Evolutionary conservation across 2,797 vertebrate species (phyloP), one percentile per base, ranked within the genome.

Genomic region (Harpagifer antarcticus): DNA sequence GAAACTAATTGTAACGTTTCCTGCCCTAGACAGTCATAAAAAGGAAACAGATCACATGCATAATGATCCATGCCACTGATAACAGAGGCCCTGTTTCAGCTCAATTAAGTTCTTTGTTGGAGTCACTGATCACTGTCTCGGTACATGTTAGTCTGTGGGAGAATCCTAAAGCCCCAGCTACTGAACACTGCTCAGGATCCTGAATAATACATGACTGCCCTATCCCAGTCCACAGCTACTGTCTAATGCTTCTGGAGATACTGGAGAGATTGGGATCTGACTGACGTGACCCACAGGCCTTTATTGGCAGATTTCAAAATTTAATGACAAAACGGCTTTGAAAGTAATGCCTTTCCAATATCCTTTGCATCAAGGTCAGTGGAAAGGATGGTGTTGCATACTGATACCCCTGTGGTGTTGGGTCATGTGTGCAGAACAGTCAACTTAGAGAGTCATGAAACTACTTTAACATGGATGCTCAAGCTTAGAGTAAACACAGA

Each of bases 1-100:
- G n/a, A n/a, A n/a, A n/a, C n/a, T 27, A 27, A 27, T 27, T 44
- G 15, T 43, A 78, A 72, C 48, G 74, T 68, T 11, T 16, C 31
- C 1, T 49, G 64, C 50, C 76, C 49, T 15, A 74, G 52, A 79
- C 48, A 60, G 70, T 64, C 68, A 64, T 23, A 40, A 66, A 68
- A 58, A 61, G 37, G 76, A 77, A 83, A 47, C 19, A 27, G 13
- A 86, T 86, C 79, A 81, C 65, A 90, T 86, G 86, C 80, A 68
- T 82, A 37, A 90, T 86, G 59, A 77, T 76, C 66, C 74, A 62
- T 37, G 31, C 52, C 12, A 27, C 43, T 56, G 57, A 85, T 70
- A 83, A 81, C 42, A 72, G 68, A 70, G 14, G 27, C 33, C 45
- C 11, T 31, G 20, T 72, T 63, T 68, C 57, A 68, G 49, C 5